Base-by-base conservation (phyloP, 23 tunicate species). In the Diplosoma virens region DNA sequence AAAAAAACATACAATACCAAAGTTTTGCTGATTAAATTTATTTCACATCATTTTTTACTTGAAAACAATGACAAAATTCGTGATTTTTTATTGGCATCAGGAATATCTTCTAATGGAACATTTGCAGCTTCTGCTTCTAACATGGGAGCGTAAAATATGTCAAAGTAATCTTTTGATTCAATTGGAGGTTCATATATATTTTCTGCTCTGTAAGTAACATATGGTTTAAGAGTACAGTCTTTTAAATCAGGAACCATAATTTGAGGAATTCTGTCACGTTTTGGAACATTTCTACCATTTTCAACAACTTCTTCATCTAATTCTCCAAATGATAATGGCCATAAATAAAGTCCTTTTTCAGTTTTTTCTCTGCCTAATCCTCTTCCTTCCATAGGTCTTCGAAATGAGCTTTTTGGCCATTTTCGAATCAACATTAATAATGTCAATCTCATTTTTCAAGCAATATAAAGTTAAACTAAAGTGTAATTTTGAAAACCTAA, bases 311-410 rank as follows among this genome's bases (percentile, higher is more conserved):
- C 90, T 67, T 90, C 97, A 32, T 90, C 97, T 0, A 90, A 32
- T 41, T 90, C 87, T 16, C 90, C 90, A 61, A 90, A 77, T 25
- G 79, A 56, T 29, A 77, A 14, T 25, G 89, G 32, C 89, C 89
- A 84, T 34, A 75, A 50, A 48, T 76, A 48, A 0, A 74, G 20
- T 25, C 78, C 84, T 71, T 89, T 87, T 58, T 71, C 71, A n/a
- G 79, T 75, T 37, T 67, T 67, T 34, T 67, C 74, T 58, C 87
- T 66, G 1, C 86, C 81, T 14, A 27, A 1, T 30, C 80, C 78
- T 78, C 88, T 58, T 17, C 96, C 96, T 71, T 78, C 84, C 96
- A 89, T 82, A 0, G 96, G 96, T 18, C 96, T 31, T 25, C 96
- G 74, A 45, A 89, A 89, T 6, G 83, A 53, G 45, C 84, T 73